phyloP scores from a whole-genome alignment of 2,888 invertebrate genomes.

The Odontothrips loti region DNA sequence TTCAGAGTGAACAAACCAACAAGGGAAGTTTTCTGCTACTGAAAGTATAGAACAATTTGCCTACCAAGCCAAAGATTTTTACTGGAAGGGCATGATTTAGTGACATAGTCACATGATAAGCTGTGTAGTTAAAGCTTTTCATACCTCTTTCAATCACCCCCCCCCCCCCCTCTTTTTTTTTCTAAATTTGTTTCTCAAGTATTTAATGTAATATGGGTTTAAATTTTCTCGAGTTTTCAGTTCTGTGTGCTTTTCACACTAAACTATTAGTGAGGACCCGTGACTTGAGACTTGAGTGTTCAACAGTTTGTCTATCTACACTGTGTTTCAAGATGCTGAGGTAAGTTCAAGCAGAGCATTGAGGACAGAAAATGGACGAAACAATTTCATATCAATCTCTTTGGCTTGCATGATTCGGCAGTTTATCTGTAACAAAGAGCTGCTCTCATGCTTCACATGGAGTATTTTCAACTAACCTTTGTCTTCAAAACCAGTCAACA shows the following conservation, averaged over 20 bases:
- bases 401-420: no score
- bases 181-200: background rate
- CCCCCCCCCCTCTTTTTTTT: background rate
- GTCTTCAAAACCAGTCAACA: background rate
- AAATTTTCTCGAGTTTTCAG: background rate
- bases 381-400: background rate
- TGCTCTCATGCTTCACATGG: no score
- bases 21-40: background rate
- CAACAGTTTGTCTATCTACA: background rate
- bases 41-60: background rate
- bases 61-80: background rate
- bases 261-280: background rate
- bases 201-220: background rate
- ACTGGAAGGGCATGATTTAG: background rate
- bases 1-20: no score
- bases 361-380: background rate
- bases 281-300: constrained; percentile 3
- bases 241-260: constrained; percentile 18
- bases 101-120: background rate
- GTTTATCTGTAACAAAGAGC: no score
- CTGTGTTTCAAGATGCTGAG: background rate
- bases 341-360: background rate
- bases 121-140: background rate
- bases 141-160: background rate
- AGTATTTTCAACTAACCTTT: no score